phyloP scores from a whole-genome alignment of 1,140 invertebrate genomes.

The Drosophila hydei region DNA sequence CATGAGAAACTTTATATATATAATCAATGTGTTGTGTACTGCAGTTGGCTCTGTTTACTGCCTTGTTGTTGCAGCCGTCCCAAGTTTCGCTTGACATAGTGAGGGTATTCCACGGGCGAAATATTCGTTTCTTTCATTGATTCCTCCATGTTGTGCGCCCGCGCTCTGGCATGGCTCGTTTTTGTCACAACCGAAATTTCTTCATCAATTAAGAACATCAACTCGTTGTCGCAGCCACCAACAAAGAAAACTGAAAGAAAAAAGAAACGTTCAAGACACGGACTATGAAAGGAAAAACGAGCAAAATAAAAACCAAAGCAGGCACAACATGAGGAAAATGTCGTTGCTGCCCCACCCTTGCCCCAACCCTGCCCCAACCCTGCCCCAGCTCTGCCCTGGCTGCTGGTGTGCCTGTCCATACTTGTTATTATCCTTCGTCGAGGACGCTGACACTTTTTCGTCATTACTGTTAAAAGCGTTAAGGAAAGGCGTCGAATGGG shows the following conservation, averaged over 20 bases:
- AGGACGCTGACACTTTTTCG: conserved; percentile 83
- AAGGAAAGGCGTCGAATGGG: conserved; percentile 57
- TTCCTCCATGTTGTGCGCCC: background rate
- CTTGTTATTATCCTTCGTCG: conserved; percentile 81
- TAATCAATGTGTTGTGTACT: too few relatives aligned
- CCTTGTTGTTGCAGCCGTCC: too few relatives aligned
- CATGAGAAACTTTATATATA: too few relatives aligned
- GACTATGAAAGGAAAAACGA: conserved; percentile 19
- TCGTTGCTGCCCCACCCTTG: background rate
- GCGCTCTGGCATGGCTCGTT: conserved; percentile 10
- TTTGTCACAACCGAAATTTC: conserved; percentile 77
- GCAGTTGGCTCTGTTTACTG: too few relatives aligned
- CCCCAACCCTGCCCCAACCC: background rate
- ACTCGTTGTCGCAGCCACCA: conserved; percentile 62
- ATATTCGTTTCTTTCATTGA: background rate
- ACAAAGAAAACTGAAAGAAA: conserved; percentile 37
- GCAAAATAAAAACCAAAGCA: conserved; percentile 30
- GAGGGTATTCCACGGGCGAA: background rate
- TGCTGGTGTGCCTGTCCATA: conserved; percentile 68
- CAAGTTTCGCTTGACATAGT: too few relatives aligned
- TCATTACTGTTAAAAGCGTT: conserved; percentile 83
- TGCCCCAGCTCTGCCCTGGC: background rate
- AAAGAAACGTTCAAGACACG: conserved; percentile 20
- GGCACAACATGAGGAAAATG: conserved; percentile 43
- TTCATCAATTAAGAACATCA: conserved; percentile 82